Evolutionary conservation across 2,113 vertebrate genomes (phyloP).

Genomic region (Pelodiscus sinensis): DNA sequence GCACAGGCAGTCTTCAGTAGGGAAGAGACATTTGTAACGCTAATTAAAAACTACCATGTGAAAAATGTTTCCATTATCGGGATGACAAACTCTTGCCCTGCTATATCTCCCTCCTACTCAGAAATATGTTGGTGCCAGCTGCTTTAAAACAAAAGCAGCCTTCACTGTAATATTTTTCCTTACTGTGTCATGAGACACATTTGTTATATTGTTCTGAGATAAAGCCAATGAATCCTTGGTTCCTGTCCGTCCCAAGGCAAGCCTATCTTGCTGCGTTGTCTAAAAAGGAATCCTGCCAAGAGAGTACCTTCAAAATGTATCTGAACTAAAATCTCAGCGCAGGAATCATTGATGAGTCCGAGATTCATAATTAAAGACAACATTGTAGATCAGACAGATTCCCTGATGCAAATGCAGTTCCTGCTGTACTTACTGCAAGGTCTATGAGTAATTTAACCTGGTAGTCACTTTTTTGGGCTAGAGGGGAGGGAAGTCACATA

Average conservation of each 20-base stretch:
- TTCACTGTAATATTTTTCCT: slow-evolving; percentile 6
- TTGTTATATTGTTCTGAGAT: rapidly evolving
- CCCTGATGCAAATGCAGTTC: neutral
- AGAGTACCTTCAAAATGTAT: neutral
- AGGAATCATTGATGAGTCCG: neutral
- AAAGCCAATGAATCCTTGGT: neutral
- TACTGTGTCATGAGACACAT: neutral
- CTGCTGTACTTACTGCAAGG: neutral
- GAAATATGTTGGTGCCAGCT: slow-evolving; percentile 4
- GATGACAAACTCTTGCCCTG: neutral
- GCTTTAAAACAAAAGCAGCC: slow-evolving; percentile 9
- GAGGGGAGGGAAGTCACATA: neutral
- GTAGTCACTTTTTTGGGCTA: neutral
- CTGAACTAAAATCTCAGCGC: neutral
- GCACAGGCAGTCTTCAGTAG: neutral
- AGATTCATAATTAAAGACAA: neutral
- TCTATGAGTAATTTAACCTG: neutral
- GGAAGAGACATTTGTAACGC: neutral
- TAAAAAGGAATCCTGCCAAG: neutral
- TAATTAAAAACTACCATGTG: neutral
- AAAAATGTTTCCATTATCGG: slow-evolving; percentile 6
- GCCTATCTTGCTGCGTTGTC: neutral
- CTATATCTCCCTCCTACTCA: neutral
- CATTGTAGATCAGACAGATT: neutral
- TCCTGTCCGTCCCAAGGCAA: neutral